phyloP scores from a whole-genome alignment of 2,888 invertebrate species.

The Diabrotica balteata region DNA sequence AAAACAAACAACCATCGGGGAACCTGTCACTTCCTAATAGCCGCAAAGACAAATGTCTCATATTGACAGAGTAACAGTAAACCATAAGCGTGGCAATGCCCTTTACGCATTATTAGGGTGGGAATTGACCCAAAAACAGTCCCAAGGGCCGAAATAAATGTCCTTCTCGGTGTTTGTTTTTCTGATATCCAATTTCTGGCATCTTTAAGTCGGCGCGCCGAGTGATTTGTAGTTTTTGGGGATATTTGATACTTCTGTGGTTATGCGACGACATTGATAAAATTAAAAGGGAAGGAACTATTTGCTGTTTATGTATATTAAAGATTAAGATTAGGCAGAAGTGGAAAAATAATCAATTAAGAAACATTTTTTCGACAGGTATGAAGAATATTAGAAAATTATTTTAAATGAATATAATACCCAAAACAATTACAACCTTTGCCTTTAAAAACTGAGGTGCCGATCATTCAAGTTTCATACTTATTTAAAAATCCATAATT shows the following conservation, averaged over 20 bases:
- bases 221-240: constrained; percentile 10
- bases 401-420: no score
- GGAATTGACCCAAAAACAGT: constrained; percentile 54
- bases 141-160: constrained; percentile 34
- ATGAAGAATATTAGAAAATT: no score
- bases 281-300: no score
- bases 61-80: constrained; percentile 56
- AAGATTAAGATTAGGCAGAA: no score
- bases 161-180: constrained; percentile 30
- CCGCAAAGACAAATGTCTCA: constrained; percentile 56
- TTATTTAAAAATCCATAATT: no score
- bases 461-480: no score
- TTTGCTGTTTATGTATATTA: no score
- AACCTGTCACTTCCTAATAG: constrained; percentile 56
- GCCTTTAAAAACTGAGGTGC: no score
- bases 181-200: constrained; percentile 32
- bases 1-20: constrained; percentile 49
- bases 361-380: no score
- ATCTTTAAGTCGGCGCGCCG: neutral
- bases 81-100: constrained; percentile 42
- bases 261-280: no score
- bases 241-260: constrained; percentile 6
- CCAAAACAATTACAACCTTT: no score
- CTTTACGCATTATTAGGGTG: constrained; percentile 46
- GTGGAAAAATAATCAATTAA: no score